Base-by-base conservation (phyloP, 2,113 vertebrate species). In the Rhizomys pruinosus region DNA sequence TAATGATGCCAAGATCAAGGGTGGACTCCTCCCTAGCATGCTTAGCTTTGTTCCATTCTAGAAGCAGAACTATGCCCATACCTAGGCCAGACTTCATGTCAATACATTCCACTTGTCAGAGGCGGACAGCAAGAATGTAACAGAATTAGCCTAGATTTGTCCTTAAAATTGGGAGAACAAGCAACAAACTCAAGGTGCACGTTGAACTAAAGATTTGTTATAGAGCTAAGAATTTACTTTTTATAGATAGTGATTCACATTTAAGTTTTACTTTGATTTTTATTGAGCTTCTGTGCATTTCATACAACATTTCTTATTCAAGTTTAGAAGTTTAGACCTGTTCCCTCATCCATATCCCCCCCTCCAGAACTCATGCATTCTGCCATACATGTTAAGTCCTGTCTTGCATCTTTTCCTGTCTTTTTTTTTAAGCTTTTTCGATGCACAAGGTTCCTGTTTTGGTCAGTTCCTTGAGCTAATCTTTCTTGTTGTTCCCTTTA, bases 1-100 rank as follows among this genome's bases (percentile, higher is more conserved):
- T 96, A 96, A 93, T 85, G 85, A 93, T 91, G 94, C 88, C 95
- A 93, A 96, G 81, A 90, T 88, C 88, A 94, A 96, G 92, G 57
- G 64, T 81, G 89, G 68, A 79, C 91, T 94, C 81, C 57, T 47
- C 15, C 16, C 37, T 82, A 77, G 81, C 59, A 71, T 93, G 85
- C 64, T 92, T 90, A 69, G 52, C 34, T 76, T 73, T 91, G 82
- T 84, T 90, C 90, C 73, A 79, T 90, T 94, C 82, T 82, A 61
- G 39, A 78, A 59, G 87, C 27, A 80, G 88, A 90, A 78, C 59
- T 68, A 32, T 80, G 47, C 63, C 89, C 81, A 90, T 9, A 84
- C 37, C 23, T 55, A 90, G 64, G 44, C 42, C 92, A 95, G 69
- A 85, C 37, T 59, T 89, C 29, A 55, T 47, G 55, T 79, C 90